A percentile compares a stretch with the other conserved stretches of the same genome.
phyloP scores from a whole-genome alignment of 2,113 vertebrate species.

The Channa argus region DNA sequence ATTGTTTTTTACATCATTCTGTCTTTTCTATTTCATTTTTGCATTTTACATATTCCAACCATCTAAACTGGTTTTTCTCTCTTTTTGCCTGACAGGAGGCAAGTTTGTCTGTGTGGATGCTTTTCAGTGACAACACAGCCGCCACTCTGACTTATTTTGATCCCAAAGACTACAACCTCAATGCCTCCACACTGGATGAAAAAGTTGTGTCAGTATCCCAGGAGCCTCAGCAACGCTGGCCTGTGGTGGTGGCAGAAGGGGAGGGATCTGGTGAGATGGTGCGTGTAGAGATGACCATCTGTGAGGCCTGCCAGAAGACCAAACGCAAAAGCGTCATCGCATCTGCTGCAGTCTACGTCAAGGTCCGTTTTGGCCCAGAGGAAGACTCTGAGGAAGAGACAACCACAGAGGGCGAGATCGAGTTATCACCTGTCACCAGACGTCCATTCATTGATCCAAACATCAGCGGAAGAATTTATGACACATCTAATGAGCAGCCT shows the following conservation, averaged over 20 bases:
- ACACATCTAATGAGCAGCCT: constrained; percentile 83
- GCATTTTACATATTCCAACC: neutral
- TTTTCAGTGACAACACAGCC: constrained; percentile 94
- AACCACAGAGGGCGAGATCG: constrained; percentile 75
- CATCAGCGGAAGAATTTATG: constrained; percentile 73
- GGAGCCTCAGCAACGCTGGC: constrained; percentile 88
- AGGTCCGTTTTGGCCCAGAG: constrained; percentile 89
- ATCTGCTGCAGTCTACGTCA: constrained; percentile 86
- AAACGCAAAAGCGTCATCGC: constrained; percentile 95
- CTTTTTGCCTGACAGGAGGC: constrained; percentile 87
- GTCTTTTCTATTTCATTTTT: neutral
- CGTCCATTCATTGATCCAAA: constrained; percentile 83
- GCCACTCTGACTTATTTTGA: constrained; percentile 92
- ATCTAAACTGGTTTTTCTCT: constrained; percentile 13
- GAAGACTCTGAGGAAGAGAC: constrained; percentile 87
- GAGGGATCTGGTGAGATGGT: constrained; percentile 90
- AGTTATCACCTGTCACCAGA: constrained; percentile 78
- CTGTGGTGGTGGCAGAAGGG: constrained; percentile 89
- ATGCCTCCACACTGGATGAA: constrained; percentile 90
- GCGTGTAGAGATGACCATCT: constrained; percentile 92
- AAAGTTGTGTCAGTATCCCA: constrained; percentile 89
- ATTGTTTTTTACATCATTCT: too few relatives aligned
- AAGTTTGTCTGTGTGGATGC: constrained; percentile 94
- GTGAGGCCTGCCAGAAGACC: constrained; percentile 96
- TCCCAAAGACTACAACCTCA: constrained; percentile 95